Evolutionary conservation across 2,113 vertebrate species (phyloP).

Genomic region (Carassius auratus): DNA sequence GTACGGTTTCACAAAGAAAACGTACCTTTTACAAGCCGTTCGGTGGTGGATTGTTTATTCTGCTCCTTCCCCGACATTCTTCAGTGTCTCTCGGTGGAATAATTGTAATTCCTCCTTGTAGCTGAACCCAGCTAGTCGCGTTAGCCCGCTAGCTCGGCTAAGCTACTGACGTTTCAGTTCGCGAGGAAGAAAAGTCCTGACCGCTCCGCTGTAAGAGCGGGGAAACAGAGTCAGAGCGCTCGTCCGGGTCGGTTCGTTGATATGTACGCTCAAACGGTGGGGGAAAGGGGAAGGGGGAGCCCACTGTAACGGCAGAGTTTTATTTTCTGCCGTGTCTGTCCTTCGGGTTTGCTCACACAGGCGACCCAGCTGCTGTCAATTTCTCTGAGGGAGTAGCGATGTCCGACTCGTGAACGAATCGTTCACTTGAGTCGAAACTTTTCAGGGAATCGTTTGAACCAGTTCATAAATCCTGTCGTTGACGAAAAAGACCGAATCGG

Average conservation of each 20-base stretch:
- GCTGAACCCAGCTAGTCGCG: conserved; percentile 69
- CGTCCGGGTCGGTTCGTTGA: conserved; percentile 39
- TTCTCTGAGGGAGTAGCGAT: conserved; percentile 49
- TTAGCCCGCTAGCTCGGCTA: conserved; percentile 69
- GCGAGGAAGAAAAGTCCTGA: conserved; percentile 38
- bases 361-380: conserved; percentile 65
- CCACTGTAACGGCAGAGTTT: conserved; percentile 51
- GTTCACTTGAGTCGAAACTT: neutral
- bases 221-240: conserved; percentile 29
- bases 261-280: conserved; percentile 36
- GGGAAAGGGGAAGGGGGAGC: conserved; percentile 50
- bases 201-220: conserved; percentile 56
- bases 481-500: neutral
- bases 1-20: neutral
- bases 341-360: conserved; percentile 53
- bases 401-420: conserved; percentile 10
- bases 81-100: conserved; percentile 48
- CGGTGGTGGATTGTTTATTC: conserved; percentile 79
- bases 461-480: neutral
- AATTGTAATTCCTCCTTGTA: conserved; percentile 54
- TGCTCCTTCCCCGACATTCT: conserved; percentile 82
- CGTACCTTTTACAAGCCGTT: conserved; percentile 85
- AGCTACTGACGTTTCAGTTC: conserved; percentile 37
- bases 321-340: conserved; percentile 50
- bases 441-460: conserved; percentile 1